Evolutionary conservation across 2,888 invertebrate genomes (phyloP).

Genomic region (Oligia fasciuncula): DNA sequence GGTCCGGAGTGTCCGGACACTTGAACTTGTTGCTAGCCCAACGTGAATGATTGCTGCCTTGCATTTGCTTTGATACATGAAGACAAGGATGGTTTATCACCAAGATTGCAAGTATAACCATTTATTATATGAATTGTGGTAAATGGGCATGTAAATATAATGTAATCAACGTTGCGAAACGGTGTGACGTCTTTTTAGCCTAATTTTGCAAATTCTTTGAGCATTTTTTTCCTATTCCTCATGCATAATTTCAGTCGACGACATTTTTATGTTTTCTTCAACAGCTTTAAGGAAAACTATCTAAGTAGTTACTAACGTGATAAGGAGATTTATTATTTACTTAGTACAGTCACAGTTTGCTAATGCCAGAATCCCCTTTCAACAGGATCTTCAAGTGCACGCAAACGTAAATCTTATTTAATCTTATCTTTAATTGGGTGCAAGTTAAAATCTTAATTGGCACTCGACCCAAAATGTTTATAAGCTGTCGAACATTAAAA

Average conservation of each 20-base stretch:
- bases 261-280: slow-evolving; percentile 9
- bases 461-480: slow-evolving; percentile 41
- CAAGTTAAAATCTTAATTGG: slow-evolving; percentile 55
- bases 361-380: slow-evolving; percentile 10
- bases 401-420: slow-evolving; percentile 26
- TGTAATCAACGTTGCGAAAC: slow-evolving; percentile 27
- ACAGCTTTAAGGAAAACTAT: slow-evolving; percentile 11
- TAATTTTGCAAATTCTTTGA: not conserved
- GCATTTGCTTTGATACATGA: slow-evolving; percentile 30
- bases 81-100: slow-evolving; percentile 22
- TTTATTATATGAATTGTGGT: slow-evolving; percentile 9
- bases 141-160: slow-evolving; percentile 13
- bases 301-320: not conserved
- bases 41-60: slow-evolving; percentile 58
- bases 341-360: not conserved
- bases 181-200: slow-evolving; percentile 4
- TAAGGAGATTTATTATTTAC: slow-evolving; percentile 21
- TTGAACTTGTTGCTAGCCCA: slow-evolving; percentile 62
- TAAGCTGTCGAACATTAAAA: slow-evolving; percentile 52
- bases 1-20: slow-evolving; percentile 47
- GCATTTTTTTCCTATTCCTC: not conserved
- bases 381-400: slow-evolving; percentile 36
- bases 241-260: not conserved
- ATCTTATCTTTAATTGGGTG: slow-evolving; percentile 45
- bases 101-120: slow-evolving; percentile 19